Evolutionary conservation across 2,797 vertebrate species (phyloP).

Genomic region (Pseudotriccus pelzelni): DNA sequence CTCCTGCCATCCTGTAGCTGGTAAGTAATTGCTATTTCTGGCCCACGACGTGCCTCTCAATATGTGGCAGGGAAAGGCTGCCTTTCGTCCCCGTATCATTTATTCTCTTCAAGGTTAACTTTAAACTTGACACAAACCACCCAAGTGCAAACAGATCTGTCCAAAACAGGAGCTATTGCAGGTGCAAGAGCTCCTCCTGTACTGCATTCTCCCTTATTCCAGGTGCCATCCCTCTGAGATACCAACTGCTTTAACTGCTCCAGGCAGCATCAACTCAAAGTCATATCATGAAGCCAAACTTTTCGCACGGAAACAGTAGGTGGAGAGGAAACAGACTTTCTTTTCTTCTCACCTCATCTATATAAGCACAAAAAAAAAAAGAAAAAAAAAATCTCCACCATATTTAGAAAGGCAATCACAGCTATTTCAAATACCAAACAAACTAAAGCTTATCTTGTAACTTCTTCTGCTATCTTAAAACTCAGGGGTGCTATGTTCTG

Average conservation of each 20-base stretch:
- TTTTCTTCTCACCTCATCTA: not conserved
- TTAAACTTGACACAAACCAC: not conserved
- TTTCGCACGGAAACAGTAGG: not conserved
- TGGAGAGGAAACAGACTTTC: not conserved
- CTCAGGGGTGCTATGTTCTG: not conserved
- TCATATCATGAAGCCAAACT: not conserved
- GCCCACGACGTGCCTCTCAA: not conserved
- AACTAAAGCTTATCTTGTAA: not conserved
- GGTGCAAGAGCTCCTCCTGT: not conserved
- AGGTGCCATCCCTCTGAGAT: not conserved
- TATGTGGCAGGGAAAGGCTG: accelerated
- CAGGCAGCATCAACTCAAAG: not conserved
- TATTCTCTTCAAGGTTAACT: not conserved
- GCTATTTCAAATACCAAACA: not conserved
- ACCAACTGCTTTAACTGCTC: not conserved
- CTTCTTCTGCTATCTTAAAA: not conserved
- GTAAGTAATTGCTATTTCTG: not conserved
- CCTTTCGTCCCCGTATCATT: not conserved
- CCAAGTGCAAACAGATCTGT: not conserved
- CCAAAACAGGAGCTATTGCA: not conserved
- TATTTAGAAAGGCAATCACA: not conserved
- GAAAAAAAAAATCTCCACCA: not conserved
- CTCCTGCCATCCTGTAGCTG: not conserved
- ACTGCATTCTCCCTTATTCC: not conserved
- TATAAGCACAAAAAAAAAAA: not conserved